Base-by-base conservation (phyloP, 30 jellyfish, hydroid and myxozoan genomes). In the Pelagia noctiluca region DNA sequence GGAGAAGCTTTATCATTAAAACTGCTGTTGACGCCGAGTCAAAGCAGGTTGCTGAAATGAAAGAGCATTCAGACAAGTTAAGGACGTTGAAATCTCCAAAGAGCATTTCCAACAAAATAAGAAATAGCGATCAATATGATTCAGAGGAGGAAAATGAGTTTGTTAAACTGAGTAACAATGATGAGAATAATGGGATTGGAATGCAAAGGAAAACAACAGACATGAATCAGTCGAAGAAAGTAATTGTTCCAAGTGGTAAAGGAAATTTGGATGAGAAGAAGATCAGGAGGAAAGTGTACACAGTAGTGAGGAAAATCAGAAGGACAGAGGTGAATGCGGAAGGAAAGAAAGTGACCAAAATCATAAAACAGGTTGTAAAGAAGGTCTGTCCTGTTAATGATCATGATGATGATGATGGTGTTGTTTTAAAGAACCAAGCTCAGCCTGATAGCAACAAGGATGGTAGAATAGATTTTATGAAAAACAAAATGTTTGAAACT, bases 301-400 rank as follows among this genome's bases (percentile, higher is more conserved):
- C 91, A n/a, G 91, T 81, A 23, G 91, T 81, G 47, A 72, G 91
- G 67, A 81, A 81, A 65, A 81, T 81, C 24, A 61, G 91, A 63
- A 81, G 91, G 54, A 81, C 91, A 7, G 91, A 81, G 37, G 68
- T 81, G 19, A 81, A 50, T 35, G 91, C 84, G 3, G 91, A 81
- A n/a, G 91, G 91, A 16, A 81, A 63, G 37, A 81, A 81, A 33
- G 91, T 81, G 2, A 81, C 91, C 19, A 81, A 81, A 32, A 81
- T 81, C 36, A 81, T 81, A 38, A 68, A 69, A 68, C 91, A 81
- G 54, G 61, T 81, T 54, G 91, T 81, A 47, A 81, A 81, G 76
- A 81, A 81, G 50, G 91, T 81, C 11, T 65, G 79, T 13, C 91
- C 91, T 2, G 83, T 69, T 22, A 42, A 5, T 5, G 57, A 5